Percentiles rank a stretch among this genome's conserved stretches.
Evolutionary conservation across 1,140 invertebrate genomes (phyloP).

Genomic region (Tetramorium simillimum): DNA sequence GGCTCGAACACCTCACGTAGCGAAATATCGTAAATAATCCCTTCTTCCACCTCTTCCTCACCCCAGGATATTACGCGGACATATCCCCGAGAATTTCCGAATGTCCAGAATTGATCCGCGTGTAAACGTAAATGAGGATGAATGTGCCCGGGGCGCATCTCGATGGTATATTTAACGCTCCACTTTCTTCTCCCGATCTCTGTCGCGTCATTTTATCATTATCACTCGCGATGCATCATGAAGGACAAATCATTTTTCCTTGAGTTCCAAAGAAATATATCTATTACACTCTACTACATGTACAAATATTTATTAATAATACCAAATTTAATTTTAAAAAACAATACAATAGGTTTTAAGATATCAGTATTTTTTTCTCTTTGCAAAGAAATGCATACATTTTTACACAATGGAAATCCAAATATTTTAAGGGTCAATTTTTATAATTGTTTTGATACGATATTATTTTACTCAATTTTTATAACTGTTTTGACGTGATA

Average conservation of each 20-base stretch:
- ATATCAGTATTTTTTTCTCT: neutral
- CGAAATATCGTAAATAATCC: constrained; percentile 6
- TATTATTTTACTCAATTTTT: neutral
- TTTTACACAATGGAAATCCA: neutral
- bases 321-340: neutral
- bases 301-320: too few species aligned
- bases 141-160: neutral
- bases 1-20: neutral
- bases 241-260: neutral
- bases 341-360: neutral
- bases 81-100: neutral
- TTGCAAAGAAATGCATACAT: neutral
- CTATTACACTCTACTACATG: neutral
- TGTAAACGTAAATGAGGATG: neutral
- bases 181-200: neutral
- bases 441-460: neutral
- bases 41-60: too few species aligned
- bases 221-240: neutral
- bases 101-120: neutral
- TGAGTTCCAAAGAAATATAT: neutral
- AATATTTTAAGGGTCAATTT: neutral
- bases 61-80: neutral
- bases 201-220: neutral
- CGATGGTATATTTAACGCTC: neutral
- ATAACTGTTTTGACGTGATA: too few species aligned